These are phyloP conservation scores for Egretta garzetta DNA, from an alignment of 2,113 vertebrate species.

Conservation along the genomic window DNA sequence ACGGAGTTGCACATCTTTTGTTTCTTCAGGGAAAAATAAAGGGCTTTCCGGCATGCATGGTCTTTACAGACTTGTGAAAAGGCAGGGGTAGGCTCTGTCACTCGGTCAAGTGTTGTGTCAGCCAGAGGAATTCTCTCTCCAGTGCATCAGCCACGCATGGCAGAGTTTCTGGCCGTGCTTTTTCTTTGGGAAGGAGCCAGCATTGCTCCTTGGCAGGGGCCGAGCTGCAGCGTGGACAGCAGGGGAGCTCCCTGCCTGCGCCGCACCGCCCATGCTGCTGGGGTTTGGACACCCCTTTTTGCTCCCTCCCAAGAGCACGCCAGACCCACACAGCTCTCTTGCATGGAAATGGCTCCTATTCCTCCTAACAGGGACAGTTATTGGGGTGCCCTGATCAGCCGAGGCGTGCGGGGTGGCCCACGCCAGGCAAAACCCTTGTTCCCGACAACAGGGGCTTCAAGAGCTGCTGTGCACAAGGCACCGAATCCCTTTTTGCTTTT, in stretches of 20 bases:
- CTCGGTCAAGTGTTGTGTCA: not conserved
- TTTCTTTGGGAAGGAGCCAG: not conserved
- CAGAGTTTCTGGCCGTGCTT: not conserved
- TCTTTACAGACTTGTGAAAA: not conserved
- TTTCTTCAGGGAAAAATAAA: not conserved
- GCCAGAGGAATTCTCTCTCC: not conserved
- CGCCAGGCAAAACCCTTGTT: rapidly evolving
- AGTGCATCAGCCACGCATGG: not conserved
- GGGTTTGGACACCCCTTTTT: rapidly evolving
- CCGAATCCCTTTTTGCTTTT: rapidly evolving
- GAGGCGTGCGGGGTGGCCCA: rapidly evolving
- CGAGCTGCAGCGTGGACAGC: not conserved
- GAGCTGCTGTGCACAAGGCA: not conserved
- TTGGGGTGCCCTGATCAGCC: rapidly evolving
- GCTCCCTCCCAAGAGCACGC: not conserved
- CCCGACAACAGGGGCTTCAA: not conserved
- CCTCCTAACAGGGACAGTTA: rapidly evolving
- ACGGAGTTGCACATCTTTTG: not conserved
- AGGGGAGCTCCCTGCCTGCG: not conserved
- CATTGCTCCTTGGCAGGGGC: rapidly evolving
- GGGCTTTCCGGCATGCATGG: not conserved
- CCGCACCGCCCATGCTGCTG: rapidly evolving
- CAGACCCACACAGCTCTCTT: not conserved
- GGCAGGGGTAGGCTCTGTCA: not conserved
- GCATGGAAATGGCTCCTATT: rapidly evolving